Base-by-base conservation (phyloP, 2,113 vertebrate species). In the Eptesicus fuscus region DNA sequence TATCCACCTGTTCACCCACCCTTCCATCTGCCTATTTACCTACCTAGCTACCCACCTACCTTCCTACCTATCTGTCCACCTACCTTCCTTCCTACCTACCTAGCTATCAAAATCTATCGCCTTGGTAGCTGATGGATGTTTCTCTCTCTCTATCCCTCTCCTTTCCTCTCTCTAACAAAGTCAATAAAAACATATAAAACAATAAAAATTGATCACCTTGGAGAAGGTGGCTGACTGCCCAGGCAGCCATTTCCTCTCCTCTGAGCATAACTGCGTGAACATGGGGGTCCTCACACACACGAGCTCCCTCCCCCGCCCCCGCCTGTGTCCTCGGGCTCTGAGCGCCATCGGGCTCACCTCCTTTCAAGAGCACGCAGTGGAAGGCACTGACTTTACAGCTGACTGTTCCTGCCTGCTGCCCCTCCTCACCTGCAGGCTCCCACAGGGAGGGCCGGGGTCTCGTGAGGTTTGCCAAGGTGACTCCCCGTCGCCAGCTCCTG, bases 261-360 rank as follows among this genome's bases (percentile, higher is more conserved):
- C 17, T 18, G 5, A 5, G 70, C 56, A 61, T 32, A 65, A 37
- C 16, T 2, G 22, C 2, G 0, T n/a, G 22, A 1, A 5, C 28
- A 4, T 0, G 20, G 56, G 44, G 23, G 37, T 2, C 11, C 2
- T 23, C 76, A 40, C 17, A 9, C 20, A 12, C 9, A 13, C 0
- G 4, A 7, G 20, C 47, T 14, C 18, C 6, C 53, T 40, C 9
- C 69, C 2, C 1, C 30, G 9, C 53, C 7, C 53, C 53, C 2
- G 7, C 53, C 22, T 1, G 5, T 10, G 69, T 25, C 77, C 32
- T 44, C 23, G 0, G 1, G 56, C 35, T 18, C 11, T 40, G 47
- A 37, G 22, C 2, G 61, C 40, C 40, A 10, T 2, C 6, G 10
- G 49, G 59, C 3, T 44, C 20, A 1, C 7, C 35, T 13, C 16